Evolutionary conservation across 2,888 invertebrate species (phyloP).

Genomic region (Eupelmus urozonus): DNA sequence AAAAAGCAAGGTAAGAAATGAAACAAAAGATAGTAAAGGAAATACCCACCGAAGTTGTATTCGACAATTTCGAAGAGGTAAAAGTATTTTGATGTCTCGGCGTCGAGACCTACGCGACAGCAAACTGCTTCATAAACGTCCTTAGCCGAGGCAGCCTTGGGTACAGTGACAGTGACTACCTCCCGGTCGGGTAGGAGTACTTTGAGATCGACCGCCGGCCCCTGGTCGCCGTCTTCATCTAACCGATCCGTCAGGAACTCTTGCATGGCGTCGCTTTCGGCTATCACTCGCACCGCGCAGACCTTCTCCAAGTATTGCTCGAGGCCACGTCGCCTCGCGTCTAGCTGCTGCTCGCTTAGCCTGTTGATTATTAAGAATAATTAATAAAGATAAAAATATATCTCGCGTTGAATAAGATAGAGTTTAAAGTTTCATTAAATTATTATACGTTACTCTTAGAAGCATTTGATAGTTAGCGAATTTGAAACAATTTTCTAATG

Average conservation of each 20-base stretch:
- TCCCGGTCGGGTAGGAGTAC: conserved; percentile 94
- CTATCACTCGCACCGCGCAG: conserved; percentile 98
- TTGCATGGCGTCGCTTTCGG: conserved; percentile 97
- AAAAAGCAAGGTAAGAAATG: not conserved
- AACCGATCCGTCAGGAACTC: conserved; percentile 94
- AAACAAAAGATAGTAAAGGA: not conserved
- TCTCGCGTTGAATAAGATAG: no score
- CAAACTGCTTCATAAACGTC: conserved; percentile 93
- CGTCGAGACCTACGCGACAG: conserved; percentile 89
- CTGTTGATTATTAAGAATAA: conserved; percentile 65
- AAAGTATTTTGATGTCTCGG: conserved; percentile 92
- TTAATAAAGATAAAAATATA: not conserved
- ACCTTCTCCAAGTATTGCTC: conserved; percentile 99
- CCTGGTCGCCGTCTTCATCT: conserved; percentile 88
- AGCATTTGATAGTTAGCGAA: no score
- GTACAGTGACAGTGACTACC: conserved; percentile 91
- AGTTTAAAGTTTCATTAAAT: no score
- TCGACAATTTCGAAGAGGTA: conserved; percentile 98
- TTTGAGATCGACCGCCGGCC: conserved; percentile 87
- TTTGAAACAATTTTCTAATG: no score
- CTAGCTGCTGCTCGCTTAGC: conserved; percentile 97
- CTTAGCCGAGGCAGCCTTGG: conserved; percentile 92
- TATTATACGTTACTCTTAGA: no score
- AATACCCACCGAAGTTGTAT: conserved; percentile 92
- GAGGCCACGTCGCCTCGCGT: conserved; percentile 93